Evolutionary conservation across 2,797 vertebrate genomes (phyloP), one percentile per base, ranked within the genome.

Genomic region (Notolepis coatsorum): DNA sequence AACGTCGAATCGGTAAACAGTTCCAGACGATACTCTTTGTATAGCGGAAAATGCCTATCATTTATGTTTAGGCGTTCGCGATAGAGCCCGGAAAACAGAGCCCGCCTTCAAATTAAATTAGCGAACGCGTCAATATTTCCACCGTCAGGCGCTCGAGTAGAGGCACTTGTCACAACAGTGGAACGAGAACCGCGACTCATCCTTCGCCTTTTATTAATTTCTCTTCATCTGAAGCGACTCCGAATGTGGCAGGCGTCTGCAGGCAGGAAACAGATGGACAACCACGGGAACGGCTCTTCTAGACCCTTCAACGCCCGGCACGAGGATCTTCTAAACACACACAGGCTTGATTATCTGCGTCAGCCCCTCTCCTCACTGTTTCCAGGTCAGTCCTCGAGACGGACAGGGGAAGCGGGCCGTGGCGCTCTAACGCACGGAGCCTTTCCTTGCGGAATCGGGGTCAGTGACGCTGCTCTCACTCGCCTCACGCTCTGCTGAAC

Each of bases 261-360:
- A n/a, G 64, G 69, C 79, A 86, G 83, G 86, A 90, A 90, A 82
- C 84, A 89, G 83, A 88, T 77, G 82, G 78, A 64, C 79, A 78
- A 78, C 5, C 4, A 45, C 43, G 41, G 33, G 69, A 37, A 49
- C 55, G 41, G 43, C 38, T 69, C 50, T n/a, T n/a, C n/a, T n/a
- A 37, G 37, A 24, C 60, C 35, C 59, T 63, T 57, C 39, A 56
- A 59, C 21, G 21, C 53, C 38, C 59, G 27, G 1, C 55, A 33
- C n/a, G 53, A 43, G 25, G 54, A 33, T 23, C 46, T 42, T 23
- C 35, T 55, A 71, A 62, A 71, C 41, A 38, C 2, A 27, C 21
- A n/a, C 27, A 35, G 12, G n/a, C 28, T 7, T n/a, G n/a, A n/a
- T n/a, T n/a, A 2, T 65, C 61, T 61, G 15, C 28, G 63, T 81